phyloP scores from a whole-genome alignment of 2,888 invertebrate genomes.

The Dendrolimus pini region DNA sequence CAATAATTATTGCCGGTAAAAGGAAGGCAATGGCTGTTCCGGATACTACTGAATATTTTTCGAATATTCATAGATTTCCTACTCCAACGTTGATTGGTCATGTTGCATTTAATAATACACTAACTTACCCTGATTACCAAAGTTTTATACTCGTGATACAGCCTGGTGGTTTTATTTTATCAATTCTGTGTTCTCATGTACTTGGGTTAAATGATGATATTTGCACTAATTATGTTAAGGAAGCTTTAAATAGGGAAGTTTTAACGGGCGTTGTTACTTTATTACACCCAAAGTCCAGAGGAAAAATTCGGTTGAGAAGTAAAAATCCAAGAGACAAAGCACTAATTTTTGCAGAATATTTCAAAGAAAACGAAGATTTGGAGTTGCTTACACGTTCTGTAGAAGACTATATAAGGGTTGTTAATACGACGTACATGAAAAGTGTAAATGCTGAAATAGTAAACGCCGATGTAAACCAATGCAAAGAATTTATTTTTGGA shows the following conservation, averaged over 20 bases:
- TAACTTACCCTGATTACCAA: slow-evolving; percentile 38
- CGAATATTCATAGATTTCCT: slow-evolving; percentile 23
- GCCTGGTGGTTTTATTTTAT: slow-evolving; percentile 16
- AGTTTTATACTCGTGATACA: slow-evolving; percentile 21
- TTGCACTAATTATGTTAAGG: slow-evolving; percentile 18
- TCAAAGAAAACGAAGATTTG: slow-evolving; percentile 24
- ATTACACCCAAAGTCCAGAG: slow-evolving; percentile 35
- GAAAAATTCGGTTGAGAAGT: slow-evolving; percentile 24
- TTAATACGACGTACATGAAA: slow-evolving; percentile 27
- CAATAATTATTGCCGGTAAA: slow-evolving; percentile 20
- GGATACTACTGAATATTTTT: slow-evolving; percentile 19
- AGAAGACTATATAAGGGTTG: slow-evolving; percentile 22
- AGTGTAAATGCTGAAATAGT: slow-evolving; percentile 19
- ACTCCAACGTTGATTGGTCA: slow-evolving; percentile 28
- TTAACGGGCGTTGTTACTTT: slow-evolving; percentile 18
- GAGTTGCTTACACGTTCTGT: slow-evolving; percentile 20
- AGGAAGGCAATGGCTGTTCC: slow-evolving; percentile 12
- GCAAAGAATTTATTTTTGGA: slow-evolving; percentile 16
- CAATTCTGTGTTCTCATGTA: slow-evolving; percentile 22
- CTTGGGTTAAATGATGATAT: slow-evolving; percentile 16
- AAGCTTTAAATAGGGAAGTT: slow-evolving; percentile 15
- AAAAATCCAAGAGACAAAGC: slow-evolving; percentile 25
- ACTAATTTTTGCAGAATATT: slow-evolving; percentile 23
- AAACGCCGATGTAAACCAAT: slow-evolving; percentile 19
- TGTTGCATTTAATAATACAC: slow-evolving; percentile 24